Conservation (phyloP, 1,140 invertebrate genomes). For the Orchestia grillus region DNA sequence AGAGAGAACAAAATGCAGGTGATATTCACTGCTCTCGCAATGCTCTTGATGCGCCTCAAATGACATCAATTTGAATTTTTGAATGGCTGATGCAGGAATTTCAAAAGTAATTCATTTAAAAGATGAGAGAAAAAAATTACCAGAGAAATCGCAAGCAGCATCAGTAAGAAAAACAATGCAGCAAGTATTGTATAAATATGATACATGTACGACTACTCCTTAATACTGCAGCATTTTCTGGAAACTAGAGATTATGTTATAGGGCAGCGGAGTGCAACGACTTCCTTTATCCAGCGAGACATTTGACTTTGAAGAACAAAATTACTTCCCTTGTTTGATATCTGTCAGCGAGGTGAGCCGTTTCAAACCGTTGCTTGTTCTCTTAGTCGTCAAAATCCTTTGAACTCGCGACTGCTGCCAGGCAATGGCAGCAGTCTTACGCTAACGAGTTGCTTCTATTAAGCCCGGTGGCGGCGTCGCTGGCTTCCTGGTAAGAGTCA, state of each 20-base stretch:
- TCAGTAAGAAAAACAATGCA: not conserved
- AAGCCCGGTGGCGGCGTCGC: not conserved
- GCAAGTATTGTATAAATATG: not conserved
- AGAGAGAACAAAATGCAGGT: no score
- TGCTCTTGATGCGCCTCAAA: no score
- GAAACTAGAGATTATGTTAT: not conserved
- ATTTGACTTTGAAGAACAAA: not conserved
- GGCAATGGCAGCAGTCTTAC: not conserved
- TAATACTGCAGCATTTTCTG: not conserved
- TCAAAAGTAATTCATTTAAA: not conserved
- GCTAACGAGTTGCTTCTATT: conserved; percentile 7
- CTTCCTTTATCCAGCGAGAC: not conserved
- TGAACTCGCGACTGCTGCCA: not conserved
- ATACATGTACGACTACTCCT: not conserved
- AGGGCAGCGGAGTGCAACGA: not conserved
- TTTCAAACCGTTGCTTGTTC: not conserved
- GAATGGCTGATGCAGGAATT: no score
- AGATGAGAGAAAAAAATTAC: not conserved
- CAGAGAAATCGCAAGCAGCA: not conserved
- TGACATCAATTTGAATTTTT: no score
- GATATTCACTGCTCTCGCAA: no score
- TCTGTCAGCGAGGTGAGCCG: not conserved
- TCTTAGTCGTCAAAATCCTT: not conserved
- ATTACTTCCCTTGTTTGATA: not conserved
- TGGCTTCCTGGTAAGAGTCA: not conserved